Evolutionary conservation across 2,888 invertebrate species (phyloP).

Genomic region (Xylota sylvarum): DNA sequence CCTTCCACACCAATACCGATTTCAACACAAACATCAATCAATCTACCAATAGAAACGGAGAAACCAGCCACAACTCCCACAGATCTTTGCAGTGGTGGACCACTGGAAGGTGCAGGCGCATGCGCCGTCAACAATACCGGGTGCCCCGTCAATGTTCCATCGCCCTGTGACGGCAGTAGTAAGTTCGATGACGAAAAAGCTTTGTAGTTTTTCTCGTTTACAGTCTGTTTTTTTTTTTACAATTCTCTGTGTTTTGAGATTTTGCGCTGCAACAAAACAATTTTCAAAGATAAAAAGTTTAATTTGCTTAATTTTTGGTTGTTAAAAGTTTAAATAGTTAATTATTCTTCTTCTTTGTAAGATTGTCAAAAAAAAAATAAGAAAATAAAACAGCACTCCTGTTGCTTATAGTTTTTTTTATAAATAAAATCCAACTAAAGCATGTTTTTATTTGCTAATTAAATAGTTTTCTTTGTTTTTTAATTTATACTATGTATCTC

Average conservation of each 20-base stretch:
- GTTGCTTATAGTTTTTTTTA: constrained; percentile 53
- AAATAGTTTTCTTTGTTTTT: constrained; percentile 2
- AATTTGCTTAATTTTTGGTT: constrained; percentile 48
- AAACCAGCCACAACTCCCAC: constrained; percentile 67
- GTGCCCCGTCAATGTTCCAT: constrained; percentile 48
- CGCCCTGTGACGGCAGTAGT: constrained; percentile 66
- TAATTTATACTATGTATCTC: background rate
- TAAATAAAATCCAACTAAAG: constrained; percentile 23
- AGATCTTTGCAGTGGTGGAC: constrained; percentile 31
- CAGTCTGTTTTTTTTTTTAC: constrained; percentile 4
- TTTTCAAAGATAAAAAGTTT: constrained; percentile 21
- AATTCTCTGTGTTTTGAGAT: constrained; percentile 24
- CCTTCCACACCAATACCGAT: constrained; percentile 86
- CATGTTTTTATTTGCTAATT: constrained; percentile 53
- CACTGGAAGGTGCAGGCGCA: constrained; percentile 9
- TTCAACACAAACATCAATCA: constrained; percentile 60
- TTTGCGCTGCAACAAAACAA: constrained; percentile 22
- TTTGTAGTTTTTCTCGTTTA: constrained; percentile 24
- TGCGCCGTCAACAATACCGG: background rate
- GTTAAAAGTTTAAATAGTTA: constrained; percentile 6
- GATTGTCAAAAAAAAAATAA: constrained; percentile 37
- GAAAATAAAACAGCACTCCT: constrained; percentile 42
- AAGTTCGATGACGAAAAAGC: constrained; percentile 59
- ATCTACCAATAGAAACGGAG: constrained; percentile 47
- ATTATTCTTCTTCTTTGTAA: constrained; percentile 16